Evolutionary conservation across 1,140 invertebrate genomes (phyloP).

Genomic region (Tetragonula clypearis): DNA sequence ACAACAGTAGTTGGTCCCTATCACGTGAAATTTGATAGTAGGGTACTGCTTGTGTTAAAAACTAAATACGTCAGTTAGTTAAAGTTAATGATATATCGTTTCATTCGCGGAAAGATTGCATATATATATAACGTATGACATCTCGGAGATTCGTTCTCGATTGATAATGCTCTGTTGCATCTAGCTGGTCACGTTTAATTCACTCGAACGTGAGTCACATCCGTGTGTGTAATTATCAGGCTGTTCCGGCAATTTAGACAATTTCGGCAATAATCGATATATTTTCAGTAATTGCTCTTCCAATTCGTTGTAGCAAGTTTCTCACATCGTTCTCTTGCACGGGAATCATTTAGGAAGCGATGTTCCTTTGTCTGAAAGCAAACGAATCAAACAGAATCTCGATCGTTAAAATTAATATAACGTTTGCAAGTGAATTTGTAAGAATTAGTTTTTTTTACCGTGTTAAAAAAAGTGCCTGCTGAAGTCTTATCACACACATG

Average conservation of each 20-base stretch:
- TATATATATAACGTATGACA: background rate
- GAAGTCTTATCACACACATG: slow-evolving; percentile 6
- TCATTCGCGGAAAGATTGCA: background rate
- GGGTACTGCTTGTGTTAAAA: slow-evolving; percentile 21
- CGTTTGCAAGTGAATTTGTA: background rate
- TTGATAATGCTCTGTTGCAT: background rate
- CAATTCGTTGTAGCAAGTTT: background rate
- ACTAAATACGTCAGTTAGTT: slow-evolving; percentile 4
- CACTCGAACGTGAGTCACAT: slow-evolving; percentile 18
- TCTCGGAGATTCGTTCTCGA: background rate
- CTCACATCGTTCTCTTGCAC: background rate
- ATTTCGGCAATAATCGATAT: background rate
- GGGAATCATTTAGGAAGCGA: background rate
- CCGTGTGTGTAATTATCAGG: background rate
- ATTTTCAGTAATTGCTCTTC: background rate
- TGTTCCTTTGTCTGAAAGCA: background rate
- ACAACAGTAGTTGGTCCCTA: background rate
- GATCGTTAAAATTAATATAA: background rate
- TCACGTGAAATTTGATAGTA: background rate
- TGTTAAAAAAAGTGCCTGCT: background rate
- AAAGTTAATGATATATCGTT: slow-evolving; percentile 2
- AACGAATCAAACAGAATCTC: background rate
- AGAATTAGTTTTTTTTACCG: background rate
- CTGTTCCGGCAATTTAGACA: background rate
- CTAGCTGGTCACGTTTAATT: background rate